phyloP scores from a whole-genome alignment of 2,888 invertebrate species.

The Escarpia spicata region DNA sequence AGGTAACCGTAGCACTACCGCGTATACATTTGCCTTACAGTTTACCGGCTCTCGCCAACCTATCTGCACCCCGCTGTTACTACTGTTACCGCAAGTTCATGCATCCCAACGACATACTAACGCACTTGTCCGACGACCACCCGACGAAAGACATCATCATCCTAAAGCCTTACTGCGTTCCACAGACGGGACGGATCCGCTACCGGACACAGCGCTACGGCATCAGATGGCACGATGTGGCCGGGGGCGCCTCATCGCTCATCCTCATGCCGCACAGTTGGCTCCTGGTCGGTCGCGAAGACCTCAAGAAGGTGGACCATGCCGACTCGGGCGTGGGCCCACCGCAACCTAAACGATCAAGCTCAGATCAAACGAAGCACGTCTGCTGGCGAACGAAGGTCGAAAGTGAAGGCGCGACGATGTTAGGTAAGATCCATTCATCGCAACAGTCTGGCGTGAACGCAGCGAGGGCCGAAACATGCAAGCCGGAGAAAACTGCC shows the following conservation, averaged over 20 bases:
- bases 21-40: background rate
- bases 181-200: background rate
- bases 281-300: background rate
- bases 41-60: background rate
- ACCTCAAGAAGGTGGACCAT: background rate
- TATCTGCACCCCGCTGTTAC: background rate
- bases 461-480: background rate
- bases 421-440: background rate
- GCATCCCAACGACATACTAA: background rate
- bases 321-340: background rate
- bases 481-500: background rate
- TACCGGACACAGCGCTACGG: background rate
- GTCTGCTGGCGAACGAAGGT: background rate
- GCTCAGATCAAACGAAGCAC: background rate
- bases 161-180: background rate
- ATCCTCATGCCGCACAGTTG: slow-evolving; percentile 3
- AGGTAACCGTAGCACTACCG: background rate
- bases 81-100: background rate
- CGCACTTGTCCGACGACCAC: slow-evolving; percentile 5
- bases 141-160: background rate
- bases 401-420: background rate
- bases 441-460: background rate
- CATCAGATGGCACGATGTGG: background rate
- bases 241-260: background rate
- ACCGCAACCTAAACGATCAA: background rate